These are phyloP conservation scores for Cyprinodon tularosa DNA, from an alignment of 2,113 vertebrate genomes.

Conservation along the genomic window DNA sequence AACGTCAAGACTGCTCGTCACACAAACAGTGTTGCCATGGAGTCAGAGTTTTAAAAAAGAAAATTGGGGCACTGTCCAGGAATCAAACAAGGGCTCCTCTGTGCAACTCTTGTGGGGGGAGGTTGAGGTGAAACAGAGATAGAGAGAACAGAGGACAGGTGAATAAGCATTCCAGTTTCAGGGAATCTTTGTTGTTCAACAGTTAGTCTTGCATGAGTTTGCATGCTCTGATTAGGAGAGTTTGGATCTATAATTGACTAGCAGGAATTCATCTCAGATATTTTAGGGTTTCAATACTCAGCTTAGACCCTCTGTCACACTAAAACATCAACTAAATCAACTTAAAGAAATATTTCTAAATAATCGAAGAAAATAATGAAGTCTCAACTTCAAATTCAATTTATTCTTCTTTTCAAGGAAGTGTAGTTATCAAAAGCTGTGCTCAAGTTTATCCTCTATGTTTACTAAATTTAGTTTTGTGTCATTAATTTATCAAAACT, in stretches of 20 bases:
- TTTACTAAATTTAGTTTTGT: background rate
- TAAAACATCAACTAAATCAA: background rate
- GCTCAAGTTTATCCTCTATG: background rate
- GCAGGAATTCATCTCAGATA: constrained; percentile 17
- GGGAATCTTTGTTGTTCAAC: constrained; percentile 37
- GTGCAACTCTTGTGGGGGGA: constrained; percentile 42
- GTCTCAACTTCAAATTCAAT: background rate
- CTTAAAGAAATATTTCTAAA: background rate
- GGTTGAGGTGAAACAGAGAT: background rate
- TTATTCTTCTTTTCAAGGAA: background rate
- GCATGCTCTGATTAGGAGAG: background rate
- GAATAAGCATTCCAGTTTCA: constrained; percentile 64
- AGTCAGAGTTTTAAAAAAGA: constrained; percentile 37
- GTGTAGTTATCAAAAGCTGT: background rate
- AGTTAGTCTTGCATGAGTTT: background rate
- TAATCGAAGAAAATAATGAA: background rate
- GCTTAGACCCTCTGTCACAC: background rate
- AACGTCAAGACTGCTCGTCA: constrained; percentile 70
- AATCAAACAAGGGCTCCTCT: constrained; percentile 74
- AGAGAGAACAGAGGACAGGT: constrained; percentile 11
- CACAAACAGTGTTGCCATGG: constrained; percentile 75
- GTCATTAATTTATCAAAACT: background rate
- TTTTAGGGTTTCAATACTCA: background rate
- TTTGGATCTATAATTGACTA: constrained; percentile 11
- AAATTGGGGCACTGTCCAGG: constrained; percentile 52